phyloP scores from a whole-genome alignment of 92 coral and sea anemone species.

The Phenganax subtilis region DNA sequence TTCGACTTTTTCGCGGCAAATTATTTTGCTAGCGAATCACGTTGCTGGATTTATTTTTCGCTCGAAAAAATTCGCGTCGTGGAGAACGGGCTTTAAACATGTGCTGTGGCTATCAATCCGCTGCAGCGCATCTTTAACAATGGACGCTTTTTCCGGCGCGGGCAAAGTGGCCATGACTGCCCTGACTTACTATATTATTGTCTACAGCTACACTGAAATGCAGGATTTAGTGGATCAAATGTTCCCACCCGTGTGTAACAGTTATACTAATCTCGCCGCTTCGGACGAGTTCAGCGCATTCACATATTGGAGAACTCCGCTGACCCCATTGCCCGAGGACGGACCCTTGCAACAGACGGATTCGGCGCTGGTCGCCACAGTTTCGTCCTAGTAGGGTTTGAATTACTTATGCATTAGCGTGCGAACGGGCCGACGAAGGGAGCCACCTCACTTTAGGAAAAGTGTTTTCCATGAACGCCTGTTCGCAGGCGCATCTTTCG shows the following conservation, averaged over 20 bases:
- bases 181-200: background rate
- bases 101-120: too few species aligned
- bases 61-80: too few species aligned
- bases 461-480: background rate
- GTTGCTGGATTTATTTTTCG: too few species aligned
- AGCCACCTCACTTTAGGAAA: background rate
- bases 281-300: conserved; percentile 95
- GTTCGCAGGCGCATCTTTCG: conserved; percentile 2
- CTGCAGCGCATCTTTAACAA: too few species aligned
- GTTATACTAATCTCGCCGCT: conserved; percentile 64
- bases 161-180: too few species aligned
- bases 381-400: background rate
- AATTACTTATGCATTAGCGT: conserved; percentile 5
- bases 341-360: conserved; percentile 24
- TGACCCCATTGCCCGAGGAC: conserved; percentile 49
- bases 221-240: conserved; percentile 92
- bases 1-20: too few species aligned
- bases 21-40: too few species aligned
- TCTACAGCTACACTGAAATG: conserved; percentile 68
- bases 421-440: background rate
- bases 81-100: too few species aligned
- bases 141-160: too few species aligned
- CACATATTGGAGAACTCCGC: conserved; percentile 93
- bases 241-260: conserved; percentile 82
- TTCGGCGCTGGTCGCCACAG: conserved; percentile 23